Evolutionary conservation across 2,888 invertebrate genomes (phyloP).

Genomic region (Enchytraeus crypticus): DNA sequence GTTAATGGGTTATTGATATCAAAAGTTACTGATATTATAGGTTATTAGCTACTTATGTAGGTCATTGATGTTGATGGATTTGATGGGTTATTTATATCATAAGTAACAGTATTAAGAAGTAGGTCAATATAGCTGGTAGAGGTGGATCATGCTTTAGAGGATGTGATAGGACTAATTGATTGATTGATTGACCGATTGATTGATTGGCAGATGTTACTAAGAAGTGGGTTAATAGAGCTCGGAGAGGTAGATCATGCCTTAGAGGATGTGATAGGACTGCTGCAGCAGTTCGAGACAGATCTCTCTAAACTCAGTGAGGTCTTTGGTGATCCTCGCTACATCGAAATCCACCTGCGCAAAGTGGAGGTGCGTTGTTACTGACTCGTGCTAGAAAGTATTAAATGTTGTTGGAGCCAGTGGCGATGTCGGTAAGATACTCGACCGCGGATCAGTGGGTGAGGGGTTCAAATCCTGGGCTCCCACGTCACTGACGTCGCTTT

Average conservation of each 20-base stretch:
- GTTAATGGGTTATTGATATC: no score
- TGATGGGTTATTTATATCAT: no score
- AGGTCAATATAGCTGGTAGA: slow-evolving; percentile 43
- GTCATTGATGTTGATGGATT: no score
- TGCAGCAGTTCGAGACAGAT: slow-evolving; percentile 38
- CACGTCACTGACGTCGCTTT: no score
- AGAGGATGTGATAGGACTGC: slow-evolving; percentile 38
- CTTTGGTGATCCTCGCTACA: slow-evolving; percentile 43
- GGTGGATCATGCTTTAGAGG: slow-evolving; percentile 41
- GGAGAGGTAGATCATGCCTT: slow-evolving; percentile 44
- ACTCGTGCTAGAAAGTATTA: not conserved
- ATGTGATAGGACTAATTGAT: slow-evolving; percentile 38
- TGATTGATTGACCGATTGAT: no score
- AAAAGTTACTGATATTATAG: no score
- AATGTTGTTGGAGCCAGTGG: no score
- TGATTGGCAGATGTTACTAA: slow-evolving; percentile 38
- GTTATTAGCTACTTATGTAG: no score
- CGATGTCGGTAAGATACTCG: no score
- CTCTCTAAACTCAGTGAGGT: slow-evolving; percentile 36
- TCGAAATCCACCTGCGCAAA: slow-evolving; percentile 45
- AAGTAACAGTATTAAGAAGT: slow-evolving; percentile 37
- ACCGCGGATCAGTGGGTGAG: no score
- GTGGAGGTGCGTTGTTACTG: slow-evolving; percentile 34
- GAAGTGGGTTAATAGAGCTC: slow-evolving; percentile 38
- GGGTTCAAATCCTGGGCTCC: no score